These are phyloP conservation scores for Odontomachus brunneus DNA, from an alignment of 1,140 invertebrate genomes.

Conservation along the genomic window DNA sequence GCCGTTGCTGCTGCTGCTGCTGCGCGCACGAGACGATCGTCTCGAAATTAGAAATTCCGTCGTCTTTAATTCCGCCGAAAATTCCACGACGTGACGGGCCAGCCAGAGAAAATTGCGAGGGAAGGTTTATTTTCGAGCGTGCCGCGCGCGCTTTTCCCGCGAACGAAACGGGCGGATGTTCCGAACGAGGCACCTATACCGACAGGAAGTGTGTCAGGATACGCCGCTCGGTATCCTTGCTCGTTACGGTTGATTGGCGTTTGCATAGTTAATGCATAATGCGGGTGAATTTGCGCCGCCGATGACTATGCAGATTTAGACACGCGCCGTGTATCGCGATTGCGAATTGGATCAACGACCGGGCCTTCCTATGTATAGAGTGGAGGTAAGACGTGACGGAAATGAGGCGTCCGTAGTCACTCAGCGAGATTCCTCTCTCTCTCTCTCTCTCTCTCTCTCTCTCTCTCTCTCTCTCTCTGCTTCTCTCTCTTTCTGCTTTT, in stretches of 20 bases:
- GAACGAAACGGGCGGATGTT: slow-evolving; percentile 13
- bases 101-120: slow-evolving; percentile 23
- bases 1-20: background rate
- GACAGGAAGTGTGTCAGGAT: slow-evolving; percentile 43
- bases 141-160: background rate
- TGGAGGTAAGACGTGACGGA: slow-evolving; percentile 41
- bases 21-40: background rate
- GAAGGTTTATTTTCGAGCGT: slow-evolving; percentile 14
- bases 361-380: slow-evolving; percentile 4
- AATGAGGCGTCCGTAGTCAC: slow-evolving; percentile 32
- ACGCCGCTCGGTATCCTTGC: slow-evolving; percentile 28
- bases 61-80: slow-evolving; percentile 18
- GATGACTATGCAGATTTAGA: slow-evolving; percentile 59
- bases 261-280: slow-evolving; percentile 50
- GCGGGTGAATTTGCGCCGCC: slow-evolving; percentile 31
- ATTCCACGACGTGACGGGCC: background rate
- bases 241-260: slow-evolving; percentile 55
- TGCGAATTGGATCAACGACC: slow-evolving; percentile 56
- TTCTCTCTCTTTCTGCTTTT: no score
- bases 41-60: slow-evolving; percentile 20
- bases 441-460: no score
- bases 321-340: slow-evolving; percentile 41
- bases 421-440: slow-evolving; percentile 15
- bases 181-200: slow-evolving; percentile 12
- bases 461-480: no score